Conservation (phyloP, 2,888 invertebrate species). For the Rhyacophila evoluta region DNA sequence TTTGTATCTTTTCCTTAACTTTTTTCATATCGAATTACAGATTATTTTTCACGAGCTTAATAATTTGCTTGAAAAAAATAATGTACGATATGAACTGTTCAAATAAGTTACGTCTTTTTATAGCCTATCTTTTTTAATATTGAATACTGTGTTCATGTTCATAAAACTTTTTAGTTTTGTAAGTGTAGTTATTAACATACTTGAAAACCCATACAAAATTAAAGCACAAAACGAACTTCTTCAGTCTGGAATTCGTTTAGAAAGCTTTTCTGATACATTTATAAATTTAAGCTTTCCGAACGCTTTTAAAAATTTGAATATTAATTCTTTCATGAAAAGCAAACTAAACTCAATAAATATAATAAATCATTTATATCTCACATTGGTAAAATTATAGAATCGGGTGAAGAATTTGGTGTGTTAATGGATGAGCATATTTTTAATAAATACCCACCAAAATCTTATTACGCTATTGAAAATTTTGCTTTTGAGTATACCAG, state of each 20-base stretch:
- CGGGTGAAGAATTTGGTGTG: neutral
- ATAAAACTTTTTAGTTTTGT: neutral
- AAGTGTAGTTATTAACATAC: neutral
- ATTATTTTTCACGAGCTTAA: no score
- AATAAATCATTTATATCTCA: neutral
- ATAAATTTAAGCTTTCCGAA: neutral
- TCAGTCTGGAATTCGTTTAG: neutral
- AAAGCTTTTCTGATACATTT: neutral
- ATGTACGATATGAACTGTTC: no score
- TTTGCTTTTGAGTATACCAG: neutral
- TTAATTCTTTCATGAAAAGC: neutral
- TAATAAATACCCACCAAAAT: neutral
- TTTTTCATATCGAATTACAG: no score
- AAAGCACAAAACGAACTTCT: neutral
- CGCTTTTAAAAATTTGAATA: no score
- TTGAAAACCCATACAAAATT: neutral
- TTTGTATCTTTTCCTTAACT: no score
- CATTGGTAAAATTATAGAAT: neutral
- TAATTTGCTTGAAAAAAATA: no score
- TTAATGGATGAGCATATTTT: neutral
- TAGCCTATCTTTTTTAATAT: no score
- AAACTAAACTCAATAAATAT: neutral
- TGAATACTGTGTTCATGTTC: no score
- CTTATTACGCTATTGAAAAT: neutral
- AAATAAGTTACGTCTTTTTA: no score